These are phyloP conservation scores for Microctonus hyperodae DNA, from an alignment of 2,888 invertebrate genomes.

Conservation along the genomic window DNA sequence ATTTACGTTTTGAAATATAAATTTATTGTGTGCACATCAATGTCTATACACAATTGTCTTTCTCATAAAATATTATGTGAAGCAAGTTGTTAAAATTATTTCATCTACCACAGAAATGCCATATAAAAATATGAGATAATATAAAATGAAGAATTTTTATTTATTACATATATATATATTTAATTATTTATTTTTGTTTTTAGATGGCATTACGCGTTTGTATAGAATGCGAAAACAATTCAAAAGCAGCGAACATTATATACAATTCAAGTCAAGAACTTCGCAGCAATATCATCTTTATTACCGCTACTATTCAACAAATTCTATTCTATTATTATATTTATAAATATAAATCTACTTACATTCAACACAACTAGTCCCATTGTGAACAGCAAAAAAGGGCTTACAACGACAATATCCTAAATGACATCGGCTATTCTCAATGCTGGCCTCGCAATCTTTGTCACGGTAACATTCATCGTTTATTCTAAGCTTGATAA, in stretches of 20 bases:
- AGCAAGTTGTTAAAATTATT: background rate
- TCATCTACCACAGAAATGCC: background rate
- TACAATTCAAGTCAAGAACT: no score
- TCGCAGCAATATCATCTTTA: no score
- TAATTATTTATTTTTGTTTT: background rate
- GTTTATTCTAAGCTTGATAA: constrained; percentile 65
- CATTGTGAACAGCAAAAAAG: constrained; percentile 81
- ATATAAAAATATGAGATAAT: background rate
- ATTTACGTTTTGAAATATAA: background rate
- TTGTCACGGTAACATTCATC: constrained; percentile 70
- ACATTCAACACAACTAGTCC: constrained; percentile 85
- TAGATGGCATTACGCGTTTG: background rate
- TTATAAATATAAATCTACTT: constrained; percentile 53
- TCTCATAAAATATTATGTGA: background rate
- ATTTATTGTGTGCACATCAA: constrained; percentile 2
- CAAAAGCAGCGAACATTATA: background rate
- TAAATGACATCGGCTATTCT: constrained; percentile 71
- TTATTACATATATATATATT: background rate
- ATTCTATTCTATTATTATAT: background rate
- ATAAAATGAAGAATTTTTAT: background rate
- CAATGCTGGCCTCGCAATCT: constrained; percentile 71
- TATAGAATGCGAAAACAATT: background rate
- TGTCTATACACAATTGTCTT: background rate
- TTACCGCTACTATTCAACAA: background rate
- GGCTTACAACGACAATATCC: constrained; percentile 84